phyloP scores from a whole-genome alignment of 2,888 invertebrate species.

The Coelopa pilipes region DNA sequence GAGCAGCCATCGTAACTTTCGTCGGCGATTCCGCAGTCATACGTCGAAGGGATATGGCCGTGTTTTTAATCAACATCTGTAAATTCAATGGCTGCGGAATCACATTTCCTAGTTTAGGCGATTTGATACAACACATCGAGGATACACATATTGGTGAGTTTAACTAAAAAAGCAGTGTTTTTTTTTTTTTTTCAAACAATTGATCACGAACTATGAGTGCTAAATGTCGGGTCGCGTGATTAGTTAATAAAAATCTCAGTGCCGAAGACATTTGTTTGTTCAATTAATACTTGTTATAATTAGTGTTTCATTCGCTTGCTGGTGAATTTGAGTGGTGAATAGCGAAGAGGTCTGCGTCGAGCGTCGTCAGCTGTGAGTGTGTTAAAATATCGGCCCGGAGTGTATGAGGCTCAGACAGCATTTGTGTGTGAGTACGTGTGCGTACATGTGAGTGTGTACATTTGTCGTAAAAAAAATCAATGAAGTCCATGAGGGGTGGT shows the following conservation, averaged over 20 bases:
- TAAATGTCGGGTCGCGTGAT: conserved; percentile 42
- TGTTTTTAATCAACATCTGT: conserved; percentile 90
- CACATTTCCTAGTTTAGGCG: conserved; percentile 82
- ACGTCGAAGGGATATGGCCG: conserved; percentile 77
- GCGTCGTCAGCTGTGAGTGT: conserved; percentile 3
- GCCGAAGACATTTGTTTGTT: conserved; percentile 5
- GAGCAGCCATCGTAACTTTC: conserved; percentile 53
- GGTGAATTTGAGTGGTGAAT: conserved; percentile 17
- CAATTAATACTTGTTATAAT: conserved; percentile 10
- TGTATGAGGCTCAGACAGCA: not conserved
- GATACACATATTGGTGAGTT: conserved; percentile 84
- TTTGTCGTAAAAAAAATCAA: conserved; percentile 10
- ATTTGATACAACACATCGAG: conserved; percentile 88
- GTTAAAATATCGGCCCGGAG: not conserved
- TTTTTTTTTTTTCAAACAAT: too few species aligned
- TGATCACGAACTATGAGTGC: not conserved
- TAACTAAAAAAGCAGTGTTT: conserved; percentile 35
- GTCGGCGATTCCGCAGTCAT: conserved; percentile 63
- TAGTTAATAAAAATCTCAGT: conserved; percentile 31
- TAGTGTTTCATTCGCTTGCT: conserved; percentile 4
- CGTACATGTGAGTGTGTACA: not conserved
- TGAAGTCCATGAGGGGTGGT: conserved; percentile 12
- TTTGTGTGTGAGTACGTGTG: not conserved
- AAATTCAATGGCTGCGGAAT: conserved; percentile 88
- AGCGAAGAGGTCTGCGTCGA: not conserved